Conservation (phyloP, 2,797 vertebrate genomes). For the Gymnothorax javanicus region DNA sequence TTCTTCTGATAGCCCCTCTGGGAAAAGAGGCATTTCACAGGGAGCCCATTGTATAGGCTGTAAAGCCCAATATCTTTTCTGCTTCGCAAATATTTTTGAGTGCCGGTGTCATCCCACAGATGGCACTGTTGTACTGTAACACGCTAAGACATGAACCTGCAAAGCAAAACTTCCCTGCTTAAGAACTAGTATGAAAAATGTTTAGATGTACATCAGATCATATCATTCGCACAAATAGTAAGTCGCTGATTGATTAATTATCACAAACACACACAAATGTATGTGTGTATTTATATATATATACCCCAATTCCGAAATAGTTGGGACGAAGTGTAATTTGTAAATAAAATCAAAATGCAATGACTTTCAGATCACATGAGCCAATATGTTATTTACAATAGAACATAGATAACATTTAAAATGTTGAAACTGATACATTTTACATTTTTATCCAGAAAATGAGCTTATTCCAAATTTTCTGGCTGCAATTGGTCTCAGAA, state of each 20-base stretch:
- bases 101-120: conserved; percentile 36
- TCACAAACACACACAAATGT: too few relatives aligned
- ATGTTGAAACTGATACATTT: too few relatives aligned
- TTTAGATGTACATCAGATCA: neutral
- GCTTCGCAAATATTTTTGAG: neutral
- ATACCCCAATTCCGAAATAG: too few relatives aligned
- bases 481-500: too few relatives aligned
- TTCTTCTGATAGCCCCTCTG: neutral
- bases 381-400: too few relatives aligned
- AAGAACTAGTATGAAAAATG: neutral
- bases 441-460: too few relatives aligned
- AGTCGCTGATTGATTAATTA: neutral
- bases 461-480: too few relatives aligned
- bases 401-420: too few relatives aligned
- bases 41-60: neutral
- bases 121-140: conserved; percentile 50
- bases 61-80: neutral
- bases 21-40: conserved; percentile 1
- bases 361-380: too few relatives aligned
- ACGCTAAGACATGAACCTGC: neutral
- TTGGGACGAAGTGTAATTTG: too few relatives aligned
- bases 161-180: neutral
- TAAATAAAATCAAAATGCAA: too few relatives aligned
- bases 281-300: too few relatives aligned
- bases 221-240: neutral